These are phyloP conservation scores for Drosophila pandora DNA, from an alignment of 1,140 invertebrate species.

Conservation along the genomic window DNA sequence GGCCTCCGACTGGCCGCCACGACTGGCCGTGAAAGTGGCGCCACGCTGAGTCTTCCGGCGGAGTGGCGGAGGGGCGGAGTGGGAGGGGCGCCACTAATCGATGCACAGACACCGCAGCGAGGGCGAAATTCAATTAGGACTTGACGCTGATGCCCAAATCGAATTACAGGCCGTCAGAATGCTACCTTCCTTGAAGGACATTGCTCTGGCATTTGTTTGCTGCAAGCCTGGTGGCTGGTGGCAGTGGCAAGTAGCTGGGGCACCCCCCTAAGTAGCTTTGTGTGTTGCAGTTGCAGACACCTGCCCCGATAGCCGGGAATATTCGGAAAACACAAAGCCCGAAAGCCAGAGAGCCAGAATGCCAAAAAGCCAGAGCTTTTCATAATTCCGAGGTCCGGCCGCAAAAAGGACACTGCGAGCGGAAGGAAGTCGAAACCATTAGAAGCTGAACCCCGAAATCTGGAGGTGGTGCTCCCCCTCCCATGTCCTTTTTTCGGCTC, in stretches of 20 bases:
- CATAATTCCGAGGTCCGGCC: conserved; percentile 8
- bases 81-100: conserved; percentile 29
- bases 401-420: conserved; percentile 57
- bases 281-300: conserved; percentile 35
- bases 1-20: background rate
- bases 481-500: conserved; percentile 9
- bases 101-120: conserved; percentile 50
- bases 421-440: conserved; percentile 81
- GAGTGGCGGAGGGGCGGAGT: no score
- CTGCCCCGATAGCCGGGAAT: conserved; percentile 13
- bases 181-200: background rate
- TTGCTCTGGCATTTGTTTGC: background rate
- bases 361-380: background rate
- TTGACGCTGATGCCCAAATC: conserved; percentile 67
- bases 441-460: conserved; percentile 59
- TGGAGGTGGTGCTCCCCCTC: background rate
- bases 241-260: no score
- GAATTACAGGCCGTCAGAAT: conserved; percentile 47
- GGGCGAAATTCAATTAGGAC: conserved; percentile 69
- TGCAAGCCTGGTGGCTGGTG: no score
- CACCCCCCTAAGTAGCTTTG: conserved; percentile 56
- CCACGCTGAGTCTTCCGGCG: no score
- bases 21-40: no score
- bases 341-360: background rate
- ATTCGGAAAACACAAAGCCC: background rate